These are phyloP conservation scores for Masnerella sp. DNA, from an alignment of 2,888 invertebrate species.

Conservation along the genomic window DNA sequence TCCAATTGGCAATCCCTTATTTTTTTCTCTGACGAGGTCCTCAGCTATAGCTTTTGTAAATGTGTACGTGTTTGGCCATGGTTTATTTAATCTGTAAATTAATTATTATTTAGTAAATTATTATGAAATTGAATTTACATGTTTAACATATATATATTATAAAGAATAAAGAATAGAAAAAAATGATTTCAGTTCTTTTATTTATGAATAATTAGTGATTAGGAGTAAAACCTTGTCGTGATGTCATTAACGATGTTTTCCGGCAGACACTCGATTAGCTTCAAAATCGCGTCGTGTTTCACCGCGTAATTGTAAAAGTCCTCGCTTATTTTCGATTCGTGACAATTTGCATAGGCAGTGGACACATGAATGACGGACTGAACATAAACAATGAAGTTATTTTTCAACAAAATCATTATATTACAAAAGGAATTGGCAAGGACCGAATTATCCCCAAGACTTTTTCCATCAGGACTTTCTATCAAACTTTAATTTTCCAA, in stretches of 20 bases:
- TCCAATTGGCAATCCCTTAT: constrained; percentile 45
- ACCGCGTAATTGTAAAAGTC: constrained; percentile 81
- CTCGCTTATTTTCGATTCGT: constrained; percentile 82
- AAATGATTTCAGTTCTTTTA: not conserved
- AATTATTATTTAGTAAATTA: not conserved
- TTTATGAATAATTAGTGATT: too few species aligned
- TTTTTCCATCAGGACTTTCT: too few species aligned
- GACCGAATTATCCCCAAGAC: too few species aligned
- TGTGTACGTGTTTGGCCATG: constrained; percentile 92
- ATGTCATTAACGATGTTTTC: constrained; percentile 78
- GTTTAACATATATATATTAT: not conserved
- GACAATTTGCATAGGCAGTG: constrained; percentile 77
- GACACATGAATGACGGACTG: constrained; percentile 77
- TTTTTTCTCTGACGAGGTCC: constrained; percentile 79
- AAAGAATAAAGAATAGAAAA: not conserved
- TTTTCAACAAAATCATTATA: not conserved
- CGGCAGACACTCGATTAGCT: constrained; percentile 78
- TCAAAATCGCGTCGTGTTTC: constrained; percentile 78
- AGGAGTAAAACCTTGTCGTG: constrained; percentile 81
- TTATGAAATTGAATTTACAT: not conserved
- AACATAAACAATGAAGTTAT: constrained; percentile 20
- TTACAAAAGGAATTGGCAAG: too few species aligned
- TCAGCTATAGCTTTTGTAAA: constrained; percentile 92
- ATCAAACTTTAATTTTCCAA: too few species aligned
- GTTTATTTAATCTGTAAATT: constrained; percentile 73